Evolutionary conservation across 2,113 vertebrate species (phyloP), one percentile per base, ranked within the genome.

Genomic region (Megaceryle maxima): DNA sequence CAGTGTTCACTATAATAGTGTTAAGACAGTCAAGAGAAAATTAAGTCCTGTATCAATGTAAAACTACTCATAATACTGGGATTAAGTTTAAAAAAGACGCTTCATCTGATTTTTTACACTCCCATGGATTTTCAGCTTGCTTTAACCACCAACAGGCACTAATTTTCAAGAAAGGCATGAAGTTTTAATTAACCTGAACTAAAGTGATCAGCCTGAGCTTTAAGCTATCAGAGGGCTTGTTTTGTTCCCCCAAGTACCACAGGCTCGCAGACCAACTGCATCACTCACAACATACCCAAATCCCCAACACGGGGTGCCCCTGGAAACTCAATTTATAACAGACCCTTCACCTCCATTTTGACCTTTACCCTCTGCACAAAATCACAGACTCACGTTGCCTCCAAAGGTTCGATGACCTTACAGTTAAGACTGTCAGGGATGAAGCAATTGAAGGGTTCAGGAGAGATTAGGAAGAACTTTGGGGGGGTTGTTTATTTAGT

Each of bases 111-210:
- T 88, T 86, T 66, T 24, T 57, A 56, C 20, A 53, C 21, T 84
- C 0, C 28, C 6, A 0, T 13, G 13, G 22, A 39, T 75, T 88
- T 91, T 78, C 57, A 70, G 2, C 64, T 62, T 46, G 16, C 25
- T 74, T 48, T 51, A 56, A 29, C 66, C 79, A 88, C 31, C 14
- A 76, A 4, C 0, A 81, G 48, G 50, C 28, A n/a, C 29, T 57
- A 8, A 29, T 51, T 94, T 81, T 33, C 17, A 60, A 70, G 55
- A 53, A 74, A 80, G 16, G 56, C 10, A 8, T 11, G 6, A 88
- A 62, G 69, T 64, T 93, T 87, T 93, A 92, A 88, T 94, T 81
- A 91, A 90, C 33, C n/a, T 79, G 41, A 82, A 55, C 70, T 82
- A 6, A 68, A 88, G 22, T 16, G 16, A 83, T 59, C 74, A 59